These are phyloP conservation scores for Origma solitaria DNA, from an alignment of 2,113 vertebrate species.

Conservation along the genomic window DNA sequence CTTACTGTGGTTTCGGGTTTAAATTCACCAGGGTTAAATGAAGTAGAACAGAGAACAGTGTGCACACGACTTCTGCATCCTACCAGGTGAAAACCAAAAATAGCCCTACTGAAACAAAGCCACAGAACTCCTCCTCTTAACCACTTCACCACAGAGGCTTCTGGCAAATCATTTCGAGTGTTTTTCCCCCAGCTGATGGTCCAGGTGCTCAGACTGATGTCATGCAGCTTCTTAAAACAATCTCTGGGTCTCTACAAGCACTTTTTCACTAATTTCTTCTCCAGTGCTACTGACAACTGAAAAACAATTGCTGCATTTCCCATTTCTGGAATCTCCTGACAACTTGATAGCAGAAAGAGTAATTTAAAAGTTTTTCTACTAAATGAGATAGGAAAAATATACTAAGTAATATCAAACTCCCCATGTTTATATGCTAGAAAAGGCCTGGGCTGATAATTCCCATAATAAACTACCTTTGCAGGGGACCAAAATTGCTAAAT, in stretches of 20 bases:
- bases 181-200: background rate
- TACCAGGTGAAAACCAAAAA: background rate
- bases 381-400: background rate
- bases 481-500: background rate
- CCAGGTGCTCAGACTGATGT: background rate
- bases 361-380: background rate
- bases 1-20: background rate
- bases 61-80: background rate
- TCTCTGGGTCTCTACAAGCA: background rate
- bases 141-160: background rate
- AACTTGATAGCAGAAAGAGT: background rate
- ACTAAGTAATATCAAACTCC: background rate
- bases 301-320: background rate
- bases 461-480: background rate
- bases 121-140: background rate
- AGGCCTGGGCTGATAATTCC: background rate
- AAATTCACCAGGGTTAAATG: background rate
- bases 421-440: background rate
- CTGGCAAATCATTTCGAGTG: background rate
- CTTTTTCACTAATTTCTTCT: background rate
- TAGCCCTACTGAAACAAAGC: background rate
- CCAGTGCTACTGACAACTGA: background rate
- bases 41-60: background rate
- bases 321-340: background rate
- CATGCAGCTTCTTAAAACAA: background rate